phyloP scores from a whole-genome alignment of 1,140 invertebrate genomes.

The Eurosta solidaginis region DNA sequence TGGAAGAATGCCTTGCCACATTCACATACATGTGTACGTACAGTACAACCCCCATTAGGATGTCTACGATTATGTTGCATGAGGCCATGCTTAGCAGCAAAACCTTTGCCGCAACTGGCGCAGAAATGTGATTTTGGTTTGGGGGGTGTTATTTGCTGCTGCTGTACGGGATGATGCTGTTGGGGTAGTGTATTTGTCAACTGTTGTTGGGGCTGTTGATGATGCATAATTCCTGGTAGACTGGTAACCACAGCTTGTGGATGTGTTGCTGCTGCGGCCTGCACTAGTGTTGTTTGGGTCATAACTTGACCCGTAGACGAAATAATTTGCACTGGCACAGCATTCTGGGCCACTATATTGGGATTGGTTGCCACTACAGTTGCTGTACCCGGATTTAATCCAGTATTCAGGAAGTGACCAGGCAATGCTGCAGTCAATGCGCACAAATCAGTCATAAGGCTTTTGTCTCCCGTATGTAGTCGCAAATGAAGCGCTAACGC shows the following conservation, averaged over 20 bases:
- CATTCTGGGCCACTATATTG: slow-evolving; percentile 53
- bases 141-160: slow-evolving; percentile 57
- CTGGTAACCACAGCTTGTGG: slow-evolving; percentile 54
- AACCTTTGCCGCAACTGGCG: slow-evolving; percentile 81
- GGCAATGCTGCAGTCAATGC: slow-evolving; percentile 76
- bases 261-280: slow-evolving; percentile 56
- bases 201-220: slow-evolving; percentile 40
- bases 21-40: slow-evolving; percentile 80
- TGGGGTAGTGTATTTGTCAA: slow-evolving; percentile 45
- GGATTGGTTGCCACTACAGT: slow-evolving; percentile 55
- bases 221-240: slow-evolving; percentile 47
- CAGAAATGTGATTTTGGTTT: slow-evolving; percentile 80
- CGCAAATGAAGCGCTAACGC: slow-evolving; percentile 78
- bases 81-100: slow-evolving; percentile 80
- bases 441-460: slow-evolving; percentile 83
- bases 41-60: slow-evolving; percentile 78
- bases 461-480: slow-evolving; percentile 81
- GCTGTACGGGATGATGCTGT: slow-evolving; percentile 44
- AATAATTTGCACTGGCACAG: slow-evolving; percentile 59
- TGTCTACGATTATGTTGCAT: slow-evolving; percentile 76
- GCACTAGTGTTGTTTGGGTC: slow-evolving; percentile 57
- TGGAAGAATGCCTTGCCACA: slow-evolving; percentile 88
- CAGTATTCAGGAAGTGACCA: slow-evolving; percentile 66
- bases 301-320: slow-evolving; percentile 59
- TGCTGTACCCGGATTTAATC: slow-evolving; percentile 60